These are phyloP conservation scores for Drosophila kurseongensis DNA, from an alignment of 1,140 invertebrate species.

Conservation along the genomic window DNA sequence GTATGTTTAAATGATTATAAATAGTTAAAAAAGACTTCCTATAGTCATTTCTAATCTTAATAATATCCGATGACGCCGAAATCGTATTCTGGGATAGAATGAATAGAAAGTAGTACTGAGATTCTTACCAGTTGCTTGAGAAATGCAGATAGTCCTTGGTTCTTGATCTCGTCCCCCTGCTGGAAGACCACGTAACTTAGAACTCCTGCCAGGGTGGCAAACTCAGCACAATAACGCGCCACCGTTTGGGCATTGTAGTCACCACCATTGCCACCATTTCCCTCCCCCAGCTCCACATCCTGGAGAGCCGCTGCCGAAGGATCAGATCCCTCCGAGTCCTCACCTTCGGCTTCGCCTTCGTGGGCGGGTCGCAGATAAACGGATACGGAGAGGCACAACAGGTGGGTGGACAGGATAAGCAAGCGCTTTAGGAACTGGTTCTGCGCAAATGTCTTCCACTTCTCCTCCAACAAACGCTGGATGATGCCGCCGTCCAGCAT, in stretches of 20 bases:
- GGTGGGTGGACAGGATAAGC: slow-evolving; percentile 93
- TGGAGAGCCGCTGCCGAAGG: slow-evolving; percentile 36
- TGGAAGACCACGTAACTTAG: slow-evolving; percentile 95
- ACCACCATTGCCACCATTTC: background rate
- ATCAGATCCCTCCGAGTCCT: slow-evolving; percentile 34
- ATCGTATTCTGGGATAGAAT: no score
- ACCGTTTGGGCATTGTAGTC: slow-evolving; percentile 85
- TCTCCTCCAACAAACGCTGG: slow-evolving; percentile 97
- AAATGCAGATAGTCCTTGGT: slow-evolving; percentile 95
- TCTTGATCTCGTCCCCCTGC: slow-evolving; percentile 96
- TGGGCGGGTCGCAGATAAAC: slow-evolving; percentile 94
- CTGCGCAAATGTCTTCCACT: slow-evolving; percentile 99
- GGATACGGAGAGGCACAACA: slow-evolving; percentile 94
- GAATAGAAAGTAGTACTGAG: no score
- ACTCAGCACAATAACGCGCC: slow-evolving; percentile 91
- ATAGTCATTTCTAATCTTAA: no score
- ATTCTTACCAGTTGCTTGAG: slow-evolving; percentile 94
- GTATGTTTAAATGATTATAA: no score
- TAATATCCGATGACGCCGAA: no score
- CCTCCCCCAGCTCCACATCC: background rate
- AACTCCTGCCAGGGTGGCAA: slow-evolving; percentile 93
- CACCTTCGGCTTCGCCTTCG: slow-evolving; percentile 83
- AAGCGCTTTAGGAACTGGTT: slow-evolving; percentile 96
- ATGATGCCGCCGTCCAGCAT: slow-evolving; percentile 99
- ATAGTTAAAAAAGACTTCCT: no score